phyloP scores from a whole-genome alignment of 1,140 invertebrate species.

The Monomorium pharaonis region DNA sequence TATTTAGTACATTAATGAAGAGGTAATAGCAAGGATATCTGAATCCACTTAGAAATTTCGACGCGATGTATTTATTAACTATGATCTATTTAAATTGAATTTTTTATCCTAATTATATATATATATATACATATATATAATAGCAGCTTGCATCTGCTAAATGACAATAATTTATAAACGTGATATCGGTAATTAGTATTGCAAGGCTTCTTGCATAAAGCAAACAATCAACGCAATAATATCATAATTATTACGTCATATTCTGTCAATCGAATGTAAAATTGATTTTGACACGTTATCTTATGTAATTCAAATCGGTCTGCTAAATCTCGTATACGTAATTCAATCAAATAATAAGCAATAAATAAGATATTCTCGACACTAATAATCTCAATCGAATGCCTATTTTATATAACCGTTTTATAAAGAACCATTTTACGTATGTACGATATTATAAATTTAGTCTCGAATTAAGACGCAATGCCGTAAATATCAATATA shows the following conservation, averaged over 20 bases:
- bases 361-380: conserved; percentile 26
- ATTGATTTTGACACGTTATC: background rate
- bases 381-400: conserved; percentile 39
- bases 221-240: background rate
- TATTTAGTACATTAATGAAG: conserved; percentile 17
- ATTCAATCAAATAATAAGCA: conserved; percentile 30
- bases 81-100: background rate
- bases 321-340: background rate
- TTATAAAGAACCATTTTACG: conserved; percentile 22
- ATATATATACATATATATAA: no score
- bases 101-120: background rate
- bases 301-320: background rate
- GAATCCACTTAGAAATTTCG: background rate
- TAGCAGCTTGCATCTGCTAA: background rate
- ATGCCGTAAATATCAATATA: background rate
- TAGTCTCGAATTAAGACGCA: conserved; percentile 4
- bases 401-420: conserved; percentile 41
- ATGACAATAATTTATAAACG: conserved; percentile 57
- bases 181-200: conserved; percentile 54
- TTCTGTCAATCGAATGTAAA: background rate
- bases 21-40: conserved; percentile 1
- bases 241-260: conserved; percentile 10
- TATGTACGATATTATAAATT: background rate
- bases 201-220: conserved; percentile 22
- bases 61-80: conserved; percentile 7